Evolutionary conservation across 2,888 invertebrate species (phyloP).

Genomic region (Psylliodes chrysocephalus): DNA sequence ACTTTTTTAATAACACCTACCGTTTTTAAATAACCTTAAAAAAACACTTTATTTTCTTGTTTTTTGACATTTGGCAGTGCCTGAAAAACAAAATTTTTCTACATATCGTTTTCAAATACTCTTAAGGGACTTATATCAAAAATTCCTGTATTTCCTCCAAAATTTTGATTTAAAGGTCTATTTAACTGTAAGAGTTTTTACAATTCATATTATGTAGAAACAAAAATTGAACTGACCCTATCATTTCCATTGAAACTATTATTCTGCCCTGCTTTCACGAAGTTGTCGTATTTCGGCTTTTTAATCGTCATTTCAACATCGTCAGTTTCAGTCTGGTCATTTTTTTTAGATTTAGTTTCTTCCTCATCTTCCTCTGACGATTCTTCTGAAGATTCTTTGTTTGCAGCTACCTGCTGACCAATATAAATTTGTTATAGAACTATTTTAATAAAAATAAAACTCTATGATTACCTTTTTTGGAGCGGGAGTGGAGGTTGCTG

Average conservation of each 20-base stretch:
- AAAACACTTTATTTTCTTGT: too few relatives aligned
- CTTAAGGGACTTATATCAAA: too few relatives aligned
- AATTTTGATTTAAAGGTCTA: too few relatives aligned
- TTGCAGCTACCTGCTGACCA: constrained; percentile 52
- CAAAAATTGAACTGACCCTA: constrained; percentile 28
- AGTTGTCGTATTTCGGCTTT: constrained; percentile 74
- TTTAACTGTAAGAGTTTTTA: too few relatives aligned
- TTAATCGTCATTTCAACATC: constrained; percentile 58
- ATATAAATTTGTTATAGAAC: too few relatives aligned
- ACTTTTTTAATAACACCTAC: too few relatives aligned
- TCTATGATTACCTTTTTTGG: background rate
- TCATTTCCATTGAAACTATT: constrained; percentile 54
- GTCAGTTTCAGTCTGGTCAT: constrained; percentile 47
- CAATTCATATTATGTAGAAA: too few relatives aligned
- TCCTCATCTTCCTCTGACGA: constrained; percentile 52
- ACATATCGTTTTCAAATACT: too few relatives aligned
- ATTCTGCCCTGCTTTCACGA: constrained; percentile 71
- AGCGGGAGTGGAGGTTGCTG: constrained; percentile 33
- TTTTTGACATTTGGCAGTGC: too few relatives aligned
- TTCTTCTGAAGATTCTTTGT: constrained; percentile 59
- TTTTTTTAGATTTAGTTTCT: constrained; percentile 45
- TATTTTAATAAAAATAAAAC: background rate
- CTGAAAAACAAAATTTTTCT: too few relatives aligned
- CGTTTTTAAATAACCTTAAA: too few relatives aligned
- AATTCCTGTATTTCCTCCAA: too few relatives aligned